Evolutionary conservation across 2,888 invertebrate genomes (phyloP).

Genomic region (Lithophane leautieri): DNA sequence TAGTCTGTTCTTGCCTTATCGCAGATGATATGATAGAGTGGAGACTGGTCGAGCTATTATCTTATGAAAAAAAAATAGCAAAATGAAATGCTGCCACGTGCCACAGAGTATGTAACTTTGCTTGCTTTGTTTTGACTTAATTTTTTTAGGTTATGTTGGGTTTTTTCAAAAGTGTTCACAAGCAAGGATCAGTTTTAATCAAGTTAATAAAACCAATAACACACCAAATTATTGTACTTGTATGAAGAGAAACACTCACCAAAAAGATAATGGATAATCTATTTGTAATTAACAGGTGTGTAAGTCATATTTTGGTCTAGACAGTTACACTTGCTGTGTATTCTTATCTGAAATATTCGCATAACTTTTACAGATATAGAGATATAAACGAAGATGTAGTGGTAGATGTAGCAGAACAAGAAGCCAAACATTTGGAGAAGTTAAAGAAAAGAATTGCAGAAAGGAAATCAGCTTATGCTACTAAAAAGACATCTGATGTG

Average conservation of each 20-base stretch:
- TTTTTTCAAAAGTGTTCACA: background rate
- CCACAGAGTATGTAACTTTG: background rate
- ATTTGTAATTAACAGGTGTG: conserved; percentile 93
- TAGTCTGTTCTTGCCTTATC: background rate
- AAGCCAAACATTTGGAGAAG: conserved; percentile 90
- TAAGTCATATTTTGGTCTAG: background rate
- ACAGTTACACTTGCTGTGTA: background rate
- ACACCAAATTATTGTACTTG: background rate
- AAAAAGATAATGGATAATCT: conserved; percentile 90
- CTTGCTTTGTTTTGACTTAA: conserved; percentile 20
- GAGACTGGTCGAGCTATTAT: background rate
- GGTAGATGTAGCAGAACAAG: conserved; percentile 82
- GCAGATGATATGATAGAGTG: background rate
- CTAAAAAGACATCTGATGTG: conserved; percentile 72
- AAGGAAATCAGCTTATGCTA: conserved; percentile 82
- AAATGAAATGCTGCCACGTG: background rate
- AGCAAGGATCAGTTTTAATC: background rate
- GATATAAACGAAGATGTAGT: conserved; percentile 78
- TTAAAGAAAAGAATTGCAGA: conserved; percentile 91
- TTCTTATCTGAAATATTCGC: background rate
- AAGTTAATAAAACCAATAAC: background rate
- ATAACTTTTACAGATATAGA: conserved; percentile 81
- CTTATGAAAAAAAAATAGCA: background rate
- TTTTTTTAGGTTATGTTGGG: conserved; percentile 18
- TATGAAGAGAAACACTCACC: background rate